phyloP scores from a whole-genome alignment of 1,140 invertebrate genomes.

The Dolichoris vasculosae region DNA sequence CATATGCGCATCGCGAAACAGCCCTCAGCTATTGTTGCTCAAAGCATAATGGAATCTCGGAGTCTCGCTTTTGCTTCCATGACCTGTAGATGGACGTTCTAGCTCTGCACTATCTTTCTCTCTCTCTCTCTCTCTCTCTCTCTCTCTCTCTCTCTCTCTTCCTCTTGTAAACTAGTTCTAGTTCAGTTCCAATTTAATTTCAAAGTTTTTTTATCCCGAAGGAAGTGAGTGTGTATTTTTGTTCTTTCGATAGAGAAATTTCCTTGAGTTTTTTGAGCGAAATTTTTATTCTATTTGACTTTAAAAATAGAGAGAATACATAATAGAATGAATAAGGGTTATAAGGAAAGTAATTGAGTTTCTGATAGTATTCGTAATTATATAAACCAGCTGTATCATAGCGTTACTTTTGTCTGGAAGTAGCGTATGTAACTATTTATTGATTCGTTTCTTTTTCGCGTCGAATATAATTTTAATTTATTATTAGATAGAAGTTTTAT shows the following conservation, averaged over 20 bases:
- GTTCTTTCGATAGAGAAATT: background rate
- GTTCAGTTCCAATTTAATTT: background rate
- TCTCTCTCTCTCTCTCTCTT: too few species aligned
- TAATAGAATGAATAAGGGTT: background rate
- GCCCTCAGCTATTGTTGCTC: constrained; percentile 60
- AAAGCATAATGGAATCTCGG: constrained; percentile 61
- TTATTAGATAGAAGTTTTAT: too few species aligned
- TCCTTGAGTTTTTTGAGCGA: background rate
- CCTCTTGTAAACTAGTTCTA: background rate
- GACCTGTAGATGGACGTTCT: background rate
- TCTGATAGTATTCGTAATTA: background rate
- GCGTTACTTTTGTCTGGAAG: background rate
- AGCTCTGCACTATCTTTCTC: background rate
- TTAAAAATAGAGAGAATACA: background rate
- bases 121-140: background rate
- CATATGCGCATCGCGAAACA: constrained; percentile 57
- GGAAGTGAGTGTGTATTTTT: background rate
- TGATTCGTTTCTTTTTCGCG: background rate
- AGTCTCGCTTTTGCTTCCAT: background rate
- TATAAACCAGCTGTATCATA: background rate
- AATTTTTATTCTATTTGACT: background rate
- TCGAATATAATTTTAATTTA: too few species aligned
- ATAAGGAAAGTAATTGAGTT: background rate
- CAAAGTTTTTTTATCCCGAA: background rate
- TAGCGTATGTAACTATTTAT: background rate